Evolutionary conservation across 1,140 invertebrate genomes (phyloP).

Genomic region (Drosophila kanapiae): DNA sequence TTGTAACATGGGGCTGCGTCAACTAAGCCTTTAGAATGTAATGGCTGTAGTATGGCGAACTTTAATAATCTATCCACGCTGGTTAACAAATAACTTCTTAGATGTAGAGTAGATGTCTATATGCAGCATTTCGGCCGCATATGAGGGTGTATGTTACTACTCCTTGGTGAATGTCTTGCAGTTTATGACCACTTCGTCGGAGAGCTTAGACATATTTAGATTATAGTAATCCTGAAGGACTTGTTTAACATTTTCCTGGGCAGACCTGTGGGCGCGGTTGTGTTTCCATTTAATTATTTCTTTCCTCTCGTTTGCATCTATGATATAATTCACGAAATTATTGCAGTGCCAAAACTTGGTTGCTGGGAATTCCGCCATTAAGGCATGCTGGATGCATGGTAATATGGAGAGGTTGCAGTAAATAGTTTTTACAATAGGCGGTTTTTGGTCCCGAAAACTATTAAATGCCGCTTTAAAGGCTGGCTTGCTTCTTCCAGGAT

Average conservation of each 20-base stretch:
- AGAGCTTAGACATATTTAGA: too few relatives aligned
- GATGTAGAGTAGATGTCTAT: too few relatives aligned
- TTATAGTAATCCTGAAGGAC: slow-evolving; percentile 4
- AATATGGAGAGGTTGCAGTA: not conserved
- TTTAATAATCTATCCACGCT: too few relatives aligned
- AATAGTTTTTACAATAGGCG: not conserved
- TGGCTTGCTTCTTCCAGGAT: not conserved
- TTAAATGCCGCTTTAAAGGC: not conserved
- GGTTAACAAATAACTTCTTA: too few relatives aligned
- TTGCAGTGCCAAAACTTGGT: not conserved
- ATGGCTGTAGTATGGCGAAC: too few relatives aligned
- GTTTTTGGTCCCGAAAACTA: slow-evolving; percentile 4
- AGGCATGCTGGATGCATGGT: slow-evolving; percentile 3
- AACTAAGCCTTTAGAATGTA: too few relatives aligned
- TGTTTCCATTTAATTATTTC: slow-evolving; percentile 1
- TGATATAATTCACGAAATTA: not conserved
- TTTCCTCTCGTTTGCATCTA: not conserved
- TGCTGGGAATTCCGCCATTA: not conserved
- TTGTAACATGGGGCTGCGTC: too few relatives aligned
- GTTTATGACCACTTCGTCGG: too few relatives aligned
- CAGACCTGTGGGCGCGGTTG: slow-evolving; percentile 8
- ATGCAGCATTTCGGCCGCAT: too few relatives aligned
- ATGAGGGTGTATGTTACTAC: too few relatives aligned
- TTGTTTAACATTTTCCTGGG: slow-evolving; percentile 11
- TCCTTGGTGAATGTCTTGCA: too few relatives aligned